A percentile compares a stretch with the other conserved stretches of the same genome.
Conservation (phyloP, 2,113 vertebrate species). For the cattle (Bos taurus) region ARS-UCD2.0 NC_037343.1:38723001-38723500, state of each 20-base stretch:
- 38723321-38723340: neutral
- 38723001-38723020: neutral
- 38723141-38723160: neutral
- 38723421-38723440: neutral
- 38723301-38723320: neutral
- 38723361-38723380: neutral
- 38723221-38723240: neutral
- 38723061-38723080: neutral
- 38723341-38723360: neutral
- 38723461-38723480: neutral
- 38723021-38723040: neutral
- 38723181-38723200: neutral
- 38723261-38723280: neutral
- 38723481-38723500: neutral
- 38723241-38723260: neutral
- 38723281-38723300: neutral
- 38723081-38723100: neutral
- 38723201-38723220: neutral
- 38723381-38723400: neutral
- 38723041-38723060: neutral
- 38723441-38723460: neutral
- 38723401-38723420: neutral
- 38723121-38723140: neutral
- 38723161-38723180: neutral
- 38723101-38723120: neutral